Conservation (phyloP, 2,797 vertebrate genomes). For the Xerus rutilus region DNA sequence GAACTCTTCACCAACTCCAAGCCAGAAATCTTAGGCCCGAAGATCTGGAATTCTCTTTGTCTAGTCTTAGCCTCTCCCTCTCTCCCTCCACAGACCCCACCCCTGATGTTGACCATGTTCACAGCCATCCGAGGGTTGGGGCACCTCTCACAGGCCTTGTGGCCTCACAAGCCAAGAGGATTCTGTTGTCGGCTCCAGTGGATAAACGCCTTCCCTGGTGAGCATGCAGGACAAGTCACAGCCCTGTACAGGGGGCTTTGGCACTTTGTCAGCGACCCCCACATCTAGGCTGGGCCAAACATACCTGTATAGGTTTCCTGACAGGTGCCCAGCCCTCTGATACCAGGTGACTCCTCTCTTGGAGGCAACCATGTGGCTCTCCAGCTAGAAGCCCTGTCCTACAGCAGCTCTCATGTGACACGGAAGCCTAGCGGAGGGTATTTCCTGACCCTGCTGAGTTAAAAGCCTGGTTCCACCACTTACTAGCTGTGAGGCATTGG, state of each 20-base stretch:
- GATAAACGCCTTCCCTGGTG: not conserved
- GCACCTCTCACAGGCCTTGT: fast-evolving
- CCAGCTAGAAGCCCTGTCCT: not conserved
- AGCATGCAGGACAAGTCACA: not conserved
- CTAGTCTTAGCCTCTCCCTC: not conserved
- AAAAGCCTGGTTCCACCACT: not conserved
- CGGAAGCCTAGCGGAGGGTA: not conserved
- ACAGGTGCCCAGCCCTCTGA: fast-evolving
- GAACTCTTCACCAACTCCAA: not conserved
- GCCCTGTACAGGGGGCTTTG: not conserved
- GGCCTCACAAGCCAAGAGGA: not conserved
- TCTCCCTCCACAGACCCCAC: not conserved
- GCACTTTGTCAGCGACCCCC: not conserved
- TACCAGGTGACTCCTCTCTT: not conserved
- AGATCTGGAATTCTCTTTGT: not conserved
- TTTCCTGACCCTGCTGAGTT: not conserved
- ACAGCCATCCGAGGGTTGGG: fast-evolving
- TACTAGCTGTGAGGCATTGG: not conserved
- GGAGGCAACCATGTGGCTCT: not conserved
- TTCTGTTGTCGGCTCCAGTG: not conserved
- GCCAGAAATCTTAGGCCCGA: not conserved
- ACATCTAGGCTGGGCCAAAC: not conserved
- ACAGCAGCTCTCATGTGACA: not conserved
- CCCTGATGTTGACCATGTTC: not conserved
- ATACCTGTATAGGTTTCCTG: not conserved